These are phyloP conservation scores for Polydrusus tereticollis DNA, from an alignment of 2,888 invertebrate genomes.

Conservation along the genomic window DNA sequence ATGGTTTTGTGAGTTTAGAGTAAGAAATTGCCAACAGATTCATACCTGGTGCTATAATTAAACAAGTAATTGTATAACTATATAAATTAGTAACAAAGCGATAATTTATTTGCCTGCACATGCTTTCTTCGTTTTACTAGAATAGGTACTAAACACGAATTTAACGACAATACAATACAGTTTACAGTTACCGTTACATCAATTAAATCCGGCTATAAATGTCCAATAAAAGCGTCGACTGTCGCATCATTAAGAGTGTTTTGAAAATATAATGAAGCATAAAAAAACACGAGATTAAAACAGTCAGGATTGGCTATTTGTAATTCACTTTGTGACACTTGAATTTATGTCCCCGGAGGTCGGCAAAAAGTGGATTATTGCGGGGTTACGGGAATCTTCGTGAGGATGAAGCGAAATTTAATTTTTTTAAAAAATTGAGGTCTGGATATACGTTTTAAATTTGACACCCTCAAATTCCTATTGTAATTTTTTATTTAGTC, in stretches of 20 bases:
- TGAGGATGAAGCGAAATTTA: not conserved
- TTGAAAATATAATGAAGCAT: conserved; percentile 34
- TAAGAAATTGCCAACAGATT: no score
- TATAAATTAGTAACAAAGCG: no score
- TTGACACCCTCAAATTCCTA: no score
- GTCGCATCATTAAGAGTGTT: conserved; percentile 23
- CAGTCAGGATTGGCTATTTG: conserved; percentile 21
- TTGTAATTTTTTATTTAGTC: no score
- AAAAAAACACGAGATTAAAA: conserved; percentile 24
- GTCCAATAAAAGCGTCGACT: conserved; percentile 4
- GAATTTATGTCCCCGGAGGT: conserved; percentile 16
- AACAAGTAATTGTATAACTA: no score
- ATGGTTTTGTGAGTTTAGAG: no score
- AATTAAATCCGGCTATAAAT: not conserved
- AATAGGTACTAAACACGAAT: no score
- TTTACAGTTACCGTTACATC: not conserved
- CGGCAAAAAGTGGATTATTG: conserved; percentile 8
- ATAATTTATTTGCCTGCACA: no score
- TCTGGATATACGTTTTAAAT: not conserved
- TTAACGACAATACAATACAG: not conserved
- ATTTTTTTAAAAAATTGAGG: not conserved
- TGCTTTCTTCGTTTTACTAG: no score
- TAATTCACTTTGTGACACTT: conserved; percentile 23
- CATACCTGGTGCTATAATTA: no score
- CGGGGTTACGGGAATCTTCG: not conserved